Percentiles rank a stretch among this genome's conserved stretches.
Conservation (phyloP, 2,113 vertebrate genomes). For the Garra rufa region DNA sequence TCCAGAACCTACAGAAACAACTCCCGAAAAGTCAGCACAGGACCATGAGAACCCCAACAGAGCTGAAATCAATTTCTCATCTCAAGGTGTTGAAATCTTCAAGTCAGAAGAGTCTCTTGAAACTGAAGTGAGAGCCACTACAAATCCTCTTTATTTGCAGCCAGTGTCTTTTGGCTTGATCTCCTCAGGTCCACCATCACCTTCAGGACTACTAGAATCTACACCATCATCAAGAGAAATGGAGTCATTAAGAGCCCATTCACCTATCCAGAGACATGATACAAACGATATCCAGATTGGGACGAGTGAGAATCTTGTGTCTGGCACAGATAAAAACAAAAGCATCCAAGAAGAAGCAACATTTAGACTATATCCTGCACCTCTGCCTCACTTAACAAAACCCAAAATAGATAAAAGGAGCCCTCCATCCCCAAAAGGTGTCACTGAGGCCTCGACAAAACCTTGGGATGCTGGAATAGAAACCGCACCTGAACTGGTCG, state of each 20-base stretch:
- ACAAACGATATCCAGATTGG: not conserved
- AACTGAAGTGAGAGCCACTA: constrained; percentile 36
- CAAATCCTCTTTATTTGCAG: constrained; percentile 40
- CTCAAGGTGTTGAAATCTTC: not conserved
- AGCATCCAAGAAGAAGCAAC: not conserved
- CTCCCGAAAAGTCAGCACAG: not conserved
- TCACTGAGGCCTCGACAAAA: not conserved
- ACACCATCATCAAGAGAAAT: not conserved
- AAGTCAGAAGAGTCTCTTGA: not conserved
- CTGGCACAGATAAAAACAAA: not conserved
- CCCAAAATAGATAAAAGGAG: not conserved
- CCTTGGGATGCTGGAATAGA: constrained; percentile 28
- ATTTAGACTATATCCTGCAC: constrained; percentile 21
- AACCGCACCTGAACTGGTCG: not conserved
- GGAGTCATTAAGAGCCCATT: not conserved
- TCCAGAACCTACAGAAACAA: not conserved
- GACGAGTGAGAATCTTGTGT: constrained; percentile 5
- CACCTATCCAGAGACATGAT: not conserved
- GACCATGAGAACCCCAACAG: not conserved
- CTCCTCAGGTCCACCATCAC: not conserved
- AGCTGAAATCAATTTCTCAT: not conserved
- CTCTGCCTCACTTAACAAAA: constrained; percentile 35
- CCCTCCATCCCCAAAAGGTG: constrained; percentile 2
- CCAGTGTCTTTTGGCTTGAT: not conserved
- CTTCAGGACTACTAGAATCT: not conserved